Base-by-base conservation (phyloP, 2,113 vertebrate species). In the Larimichthys polyactis region DNA sequence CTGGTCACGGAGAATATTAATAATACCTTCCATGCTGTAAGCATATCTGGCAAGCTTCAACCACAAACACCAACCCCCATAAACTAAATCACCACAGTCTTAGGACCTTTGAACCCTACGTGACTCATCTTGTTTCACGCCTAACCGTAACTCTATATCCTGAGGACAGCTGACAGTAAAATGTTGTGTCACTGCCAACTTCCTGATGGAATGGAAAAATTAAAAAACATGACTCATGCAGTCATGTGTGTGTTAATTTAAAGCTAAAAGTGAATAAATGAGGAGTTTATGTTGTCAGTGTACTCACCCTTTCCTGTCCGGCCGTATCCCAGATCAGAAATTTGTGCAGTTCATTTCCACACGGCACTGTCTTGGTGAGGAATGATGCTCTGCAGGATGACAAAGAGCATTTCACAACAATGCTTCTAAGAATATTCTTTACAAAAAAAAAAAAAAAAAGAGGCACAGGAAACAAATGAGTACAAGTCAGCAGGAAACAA, bases 311-410 rank as follows among this genome's bases (percentile, higher is more conserved):
- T 44, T 99, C 98, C 91, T 99, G 98, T 51, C 98, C 98, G 49
- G 98, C 98, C 5, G 98, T 99, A 89, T 99, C 98, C 98, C 98
- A 99, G 93, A 99, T 99, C 75, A 99, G 96, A 94, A 99, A 99
- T 79, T 99, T 99, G 94, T 99, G 98, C 70, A 99, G 96, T 86
- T 99, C 98, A 86, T 97, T 96, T 79, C 97, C 98, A 94, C 95
- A 96, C 40, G 97, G 96, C 63, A 99, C 97, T 0, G 98, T 99
- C 96, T 99, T 99, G 88, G 98, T 99, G 94, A 99, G 96, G 91
- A 99, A 99, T 11, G 98, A 99, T 0, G 98, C 98, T 69, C 98
- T 99, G 94, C 74, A 40, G 95, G 94, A 87, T 52, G 68, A 86
- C 10, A 75, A 51, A 55, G 62, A 58, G n/a, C 1, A 60, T 78